Base-by-base conservation (phyloP, 2,888 invertebrate species). In the Meandrusa payeni region DNA sequence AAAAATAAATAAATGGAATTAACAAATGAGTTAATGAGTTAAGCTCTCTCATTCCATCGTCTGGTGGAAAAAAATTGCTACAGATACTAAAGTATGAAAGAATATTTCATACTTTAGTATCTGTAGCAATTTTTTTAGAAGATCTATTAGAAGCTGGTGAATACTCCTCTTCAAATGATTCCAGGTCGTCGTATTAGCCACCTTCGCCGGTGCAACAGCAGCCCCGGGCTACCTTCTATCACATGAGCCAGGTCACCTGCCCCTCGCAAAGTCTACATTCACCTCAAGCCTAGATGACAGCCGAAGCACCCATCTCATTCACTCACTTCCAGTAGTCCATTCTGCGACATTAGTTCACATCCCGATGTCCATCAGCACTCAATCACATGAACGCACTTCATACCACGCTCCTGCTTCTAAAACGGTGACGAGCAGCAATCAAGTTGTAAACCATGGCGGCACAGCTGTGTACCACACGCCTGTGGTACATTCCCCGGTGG, bases 361-460 rank as follows among this genome's bases (percentile, higher is more conserved):
- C 0, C 64, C 66, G 2, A 49, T 64, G 37, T 64, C 70, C 2
- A 72, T 61, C 17, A 67, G 55, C 55, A 64, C 57, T 22, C 62
- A 67, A 27, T 46, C 50, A 0, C 44, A 56, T 73, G 32, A 75
- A 72, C 29, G 65, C 70, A 41, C 60, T 67, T 38, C 70, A 68
- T 52, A 60, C 47, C 61, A 60, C 9, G 55, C 60, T 1, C 78
- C 79, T 4, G 49, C 55, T 9, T 46, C 48, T 2, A 63, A 69
- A 20, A 47, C 64, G 0, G 48, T 72, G 2, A 69, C 74, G 2
- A 77, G 81, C 64, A 69, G 79, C 70, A 71, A 82, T 65, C 64
- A 76, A 56, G 49, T 81, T 50, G 66, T 88, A 53, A 59, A 68
- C 51, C 76, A 78, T 39, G 74, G 74, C 3, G 59, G 68, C 19